Percentiles rank a stretch among this genome's conserved stretches.
Conservation (phyloP, 2,113 vertebrate genomes). For the Lota lota region DNA sequence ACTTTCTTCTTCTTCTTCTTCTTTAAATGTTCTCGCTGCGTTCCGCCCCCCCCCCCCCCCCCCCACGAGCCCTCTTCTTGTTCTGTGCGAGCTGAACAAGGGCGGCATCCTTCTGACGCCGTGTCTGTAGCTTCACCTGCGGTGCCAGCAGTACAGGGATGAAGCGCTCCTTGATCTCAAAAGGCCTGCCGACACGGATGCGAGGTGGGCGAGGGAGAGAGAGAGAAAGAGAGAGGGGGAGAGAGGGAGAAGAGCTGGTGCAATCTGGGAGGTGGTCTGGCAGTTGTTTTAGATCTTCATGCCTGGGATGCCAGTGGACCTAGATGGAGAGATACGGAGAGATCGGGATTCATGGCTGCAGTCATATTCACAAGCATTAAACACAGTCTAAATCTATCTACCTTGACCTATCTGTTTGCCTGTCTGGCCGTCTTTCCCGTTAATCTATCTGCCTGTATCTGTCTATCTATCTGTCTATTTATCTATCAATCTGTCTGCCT, state of each 20-base stretch:
- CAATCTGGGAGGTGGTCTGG: constrained; percentile 59
- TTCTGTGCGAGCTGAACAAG: neutral
- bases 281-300: constrained; percentile 78
- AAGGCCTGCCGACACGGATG: constrained; percentile 10
- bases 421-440: neutral
- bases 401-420: neutral
- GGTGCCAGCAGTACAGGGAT: neutral
- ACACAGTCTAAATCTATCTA: neutral
- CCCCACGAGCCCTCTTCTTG: neutral
- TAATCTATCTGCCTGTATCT: neutral
- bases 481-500: too few species aligned
- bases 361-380: constrained; percentile 33
- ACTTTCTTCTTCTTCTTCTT: neutral
- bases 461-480: too few species aligned
- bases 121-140: too few species aligned
- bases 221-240: too few species aligned
- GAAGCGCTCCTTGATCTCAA: neutral
- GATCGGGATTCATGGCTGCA: constrained; percentile 58
- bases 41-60: neutral
- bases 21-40: neutral
- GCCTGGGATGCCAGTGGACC: constrained; percentile 63
- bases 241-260: constrained; percentile 31
- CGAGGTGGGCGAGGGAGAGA: constrained; percentile 28
- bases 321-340: constrained; percentile 57
- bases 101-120: too few species aligned